Percentiles rank a stretch among this genome's conserved stretches.
Evolutionary conservation across 2,888 invertebrate species (phyloP).

Genomic region (Leptinotarsa peninsularis): DNA sequence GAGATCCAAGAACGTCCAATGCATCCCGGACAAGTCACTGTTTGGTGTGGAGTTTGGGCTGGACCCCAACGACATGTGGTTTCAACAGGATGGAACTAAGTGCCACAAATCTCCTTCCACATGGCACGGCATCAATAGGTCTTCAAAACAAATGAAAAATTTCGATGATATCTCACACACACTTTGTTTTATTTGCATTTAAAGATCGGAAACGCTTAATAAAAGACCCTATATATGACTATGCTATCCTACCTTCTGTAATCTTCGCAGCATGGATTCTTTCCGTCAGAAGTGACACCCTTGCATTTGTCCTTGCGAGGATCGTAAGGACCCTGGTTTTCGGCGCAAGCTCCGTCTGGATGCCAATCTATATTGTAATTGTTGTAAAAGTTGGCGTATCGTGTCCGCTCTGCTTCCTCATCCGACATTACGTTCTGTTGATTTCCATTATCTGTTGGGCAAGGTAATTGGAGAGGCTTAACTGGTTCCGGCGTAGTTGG

Average conservation of each 20-base stretch:
- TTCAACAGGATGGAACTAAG: too few relatives aligned
- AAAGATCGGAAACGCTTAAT: too few relatives aligned
- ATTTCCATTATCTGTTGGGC: conserved; percentile 32
- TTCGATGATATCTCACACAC: too few relatives aligned
- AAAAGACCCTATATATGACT: too few relatives aligned
- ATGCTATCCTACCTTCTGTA: conserved; percentile 44
- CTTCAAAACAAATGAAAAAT: too few relatives aligned
- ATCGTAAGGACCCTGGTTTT: not conserved
- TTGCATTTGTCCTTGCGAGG: conserved; percentile 35
- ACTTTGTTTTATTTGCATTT: too few relatives aligned
- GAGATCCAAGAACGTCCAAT: too few relatives aligned
- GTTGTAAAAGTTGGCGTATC: conserved; percentile 62
- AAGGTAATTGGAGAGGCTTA: conserved; percentile 57
- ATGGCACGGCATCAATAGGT: too few relatives aligned
- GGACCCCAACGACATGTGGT: too few relatives aligned
- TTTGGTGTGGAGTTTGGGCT: too few relatives aligned
- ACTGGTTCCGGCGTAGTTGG: conserved; percentile 59
- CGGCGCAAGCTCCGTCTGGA: conserved; percentile 38
- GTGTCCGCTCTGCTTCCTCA: conserved; percentile 50
- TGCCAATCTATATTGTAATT: conserved; percentile 61
- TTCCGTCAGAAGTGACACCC: conserved; percentile 56
- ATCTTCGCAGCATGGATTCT: conserved; percentile 55
- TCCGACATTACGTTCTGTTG: conserved; percentile 43
- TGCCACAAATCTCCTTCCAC: too few relatives aligned
- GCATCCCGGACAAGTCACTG: too few relatives aligned